Evolutionary conservation across 2,888 invertebrate genomes (phyloP), one percentile per base, ranked within the genome.

Genomic region (Panopea generosa): DNA sequence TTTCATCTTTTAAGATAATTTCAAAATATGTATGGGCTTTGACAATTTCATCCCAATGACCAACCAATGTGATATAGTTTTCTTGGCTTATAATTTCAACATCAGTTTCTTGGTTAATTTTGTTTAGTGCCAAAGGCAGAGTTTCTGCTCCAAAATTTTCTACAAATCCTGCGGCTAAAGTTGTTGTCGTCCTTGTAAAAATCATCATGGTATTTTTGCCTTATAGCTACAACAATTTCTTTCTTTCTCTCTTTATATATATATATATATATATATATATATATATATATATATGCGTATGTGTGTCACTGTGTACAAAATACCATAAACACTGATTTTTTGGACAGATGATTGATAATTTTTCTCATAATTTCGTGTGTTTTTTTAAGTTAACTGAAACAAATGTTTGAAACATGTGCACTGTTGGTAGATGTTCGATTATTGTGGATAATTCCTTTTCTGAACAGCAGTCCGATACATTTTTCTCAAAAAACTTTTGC

Each of bases 131-230:
- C n/a, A 60, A 18, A 11, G 67, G 62, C 27, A 77, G 45, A 22
- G 63, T 68, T 22, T 68, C 68, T 18, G 53, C 63, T 1, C 59
- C 22, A 33, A 77, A 69, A 11, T 33, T 53, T 16, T 56, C 63
- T 1, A 77, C 65, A 63, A 68, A 77, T 40, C 72, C 77, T 0
- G 33, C 2, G 2, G 77, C 33, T 20, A 77, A 56, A 3, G 55
- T 9, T 18, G 65, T 56, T 7, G 77, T 68, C 2, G 77, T 77
- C 20, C 61, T 53, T 7, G 72, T 70, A 49, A 77, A 77, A 50
- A 77, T 66, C 1, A 29, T n/a, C 14, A 65, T 59, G 71, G 71
- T 52, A 22, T 6, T 26, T 52, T 4, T 52, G 4, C 22, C 22
- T 52, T 26, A 22, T 16, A 52, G 4, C 20, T 47, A 6, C 20